Evolutionary conservation across 2,888 invertebrate genomes (phyloP).

Genomic region (Schizotus pectinicornis): DNA sequence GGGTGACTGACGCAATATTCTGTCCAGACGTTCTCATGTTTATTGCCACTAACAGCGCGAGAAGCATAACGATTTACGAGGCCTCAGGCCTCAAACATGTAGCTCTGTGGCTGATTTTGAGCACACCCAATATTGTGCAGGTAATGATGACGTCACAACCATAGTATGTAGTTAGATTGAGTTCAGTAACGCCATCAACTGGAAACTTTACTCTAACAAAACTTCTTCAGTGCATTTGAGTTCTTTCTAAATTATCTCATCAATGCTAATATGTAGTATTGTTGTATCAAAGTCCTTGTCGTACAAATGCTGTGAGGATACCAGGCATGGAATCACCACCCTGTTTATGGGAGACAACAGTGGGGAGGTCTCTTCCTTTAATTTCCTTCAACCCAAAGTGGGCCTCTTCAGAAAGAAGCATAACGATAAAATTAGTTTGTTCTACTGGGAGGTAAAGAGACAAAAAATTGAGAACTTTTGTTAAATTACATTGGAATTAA

Average conservation of each 20-base stretch:
- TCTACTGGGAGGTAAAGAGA: constrained; percentile 65
- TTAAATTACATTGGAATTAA: constrained; percentile 36
- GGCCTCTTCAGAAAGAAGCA: constrained; percentile 63
- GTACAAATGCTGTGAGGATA: constrained; percentile 55
- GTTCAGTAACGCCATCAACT: no score
- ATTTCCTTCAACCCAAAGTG: constrained; percentile 62
- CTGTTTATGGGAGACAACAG: constrained; percentile 64
- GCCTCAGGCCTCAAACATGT: constrained; percentile 65
- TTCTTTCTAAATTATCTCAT: no score
- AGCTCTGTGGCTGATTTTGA: constrained; percentile 64
- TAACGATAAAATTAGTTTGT: constrained; percentile 63
- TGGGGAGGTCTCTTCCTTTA: constrained; percentile 62
- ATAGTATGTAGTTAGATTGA: constrained; percentile 3
- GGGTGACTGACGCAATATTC: constrained; percentile 70
- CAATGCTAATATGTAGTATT: constrained; percentile 1
- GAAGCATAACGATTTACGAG: constrained; percentile 67
- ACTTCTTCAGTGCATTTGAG: no score
- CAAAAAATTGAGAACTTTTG: no score
- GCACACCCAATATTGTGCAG: constrained; percentile 63
- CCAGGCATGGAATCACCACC: constrained; percentile 46
- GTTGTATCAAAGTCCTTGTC: constrained; percentile 57
- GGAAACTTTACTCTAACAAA: no score
- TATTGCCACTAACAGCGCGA: constrained; percentile 64
- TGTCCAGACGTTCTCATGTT: constrained; percentile 64
- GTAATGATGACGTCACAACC: constrained; percentile 46